Percentiles rank a stretch among this genome's conserved stretches.
Evolutionary conservation across 2,888 invertebrate species (phyloP).

Genomic region (Herminia tarsipennalis): DNA sequence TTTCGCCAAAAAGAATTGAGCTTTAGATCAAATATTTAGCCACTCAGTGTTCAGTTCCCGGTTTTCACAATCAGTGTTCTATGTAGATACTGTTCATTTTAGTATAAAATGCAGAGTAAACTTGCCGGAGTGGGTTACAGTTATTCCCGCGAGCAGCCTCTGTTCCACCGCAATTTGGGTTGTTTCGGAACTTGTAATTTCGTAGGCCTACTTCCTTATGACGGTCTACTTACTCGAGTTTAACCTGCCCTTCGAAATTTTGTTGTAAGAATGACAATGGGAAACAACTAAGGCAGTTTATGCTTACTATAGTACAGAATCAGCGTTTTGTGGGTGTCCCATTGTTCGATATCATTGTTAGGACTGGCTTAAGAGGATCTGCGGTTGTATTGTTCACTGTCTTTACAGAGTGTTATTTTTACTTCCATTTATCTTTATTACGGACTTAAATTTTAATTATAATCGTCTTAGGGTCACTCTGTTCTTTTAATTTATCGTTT

Average conservation of each 20-base stretch:
- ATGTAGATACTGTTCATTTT: no score
- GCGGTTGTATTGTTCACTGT: conserved; percentile 16
- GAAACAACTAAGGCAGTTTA: conserved; percentile 19
- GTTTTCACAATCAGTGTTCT: no score
- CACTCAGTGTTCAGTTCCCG: no score
- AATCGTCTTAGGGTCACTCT: no score
- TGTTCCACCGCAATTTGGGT: conserved; percentile 21
- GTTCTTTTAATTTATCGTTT: no score
- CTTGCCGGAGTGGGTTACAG: conserved; percentile 17
- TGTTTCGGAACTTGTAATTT: conserved; percentile 35
- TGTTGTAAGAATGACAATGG: conserved; percentile 26
- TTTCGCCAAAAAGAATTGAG: no score
- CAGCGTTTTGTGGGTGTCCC: conserved; percentile 16
- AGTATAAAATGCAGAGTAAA: conserved; percentile 19
- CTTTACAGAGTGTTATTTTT: conserved; percentile 8
- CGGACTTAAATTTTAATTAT: neutral
- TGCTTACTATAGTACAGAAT: conserved; percentile 28
- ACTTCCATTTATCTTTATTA: neutral
- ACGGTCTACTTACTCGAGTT: conserved; percentile 10
- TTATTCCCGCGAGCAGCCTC: conserved; percentile 19
- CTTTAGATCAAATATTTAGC: no score
- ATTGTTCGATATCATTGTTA: conserved; percentile 25
- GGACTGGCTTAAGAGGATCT: conserved; percentile 24
- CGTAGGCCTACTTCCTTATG: conserved; percentile 29
- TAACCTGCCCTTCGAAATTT: conserved; percentile 30